Conservation (phyloP, 2,113 vertebrate species). For the Gnathonemus longibarbis region DNA sequence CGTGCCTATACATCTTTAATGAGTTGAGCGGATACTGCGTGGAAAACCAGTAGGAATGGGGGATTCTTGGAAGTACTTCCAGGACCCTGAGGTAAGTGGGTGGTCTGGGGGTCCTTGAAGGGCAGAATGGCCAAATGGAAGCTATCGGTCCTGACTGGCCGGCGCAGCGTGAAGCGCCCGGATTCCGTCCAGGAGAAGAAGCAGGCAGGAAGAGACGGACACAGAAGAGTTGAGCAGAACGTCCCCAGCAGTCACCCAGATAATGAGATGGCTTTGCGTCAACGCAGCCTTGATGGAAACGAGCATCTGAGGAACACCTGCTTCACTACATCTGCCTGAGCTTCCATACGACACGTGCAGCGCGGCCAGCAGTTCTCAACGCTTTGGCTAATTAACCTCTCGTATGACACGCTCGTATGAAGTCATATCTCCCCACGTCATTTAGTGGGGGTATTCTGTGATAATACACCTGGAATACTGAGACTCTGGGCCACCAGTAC, state of each 20-base stretch:
- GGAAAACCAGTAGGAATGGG: background rate
- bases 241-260: background rate
- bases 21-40: background rate
- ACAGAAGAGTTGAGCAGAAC: background rate
- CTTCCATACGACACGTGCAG: background rate
- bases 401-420: background rate
- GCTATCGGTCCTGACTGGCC: background rate
- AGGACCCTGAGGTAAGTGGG: background rate
- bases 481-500: background rate
- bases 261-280: background rate
- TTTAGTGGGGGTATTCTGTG: background rate
- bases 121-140: background rate
- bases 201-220: background rate
- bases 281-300: background rate
- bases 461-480: background rate
- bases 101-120: background rate
- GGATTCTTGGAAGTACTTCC: background rate
- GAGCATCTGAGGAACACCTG: background rate
- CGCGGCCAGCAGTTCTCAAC: background rate
- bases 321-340: background rate
- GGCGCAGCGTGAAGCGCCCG: background rate
- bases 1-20: background rate
- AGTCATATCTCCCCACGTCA: background rate
- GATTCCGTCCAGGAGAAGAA: background rate
- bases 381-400: background rate